Conservation (phyloP, 2,797 vertebrate species). For the Choloepus didactylus region DNA sequence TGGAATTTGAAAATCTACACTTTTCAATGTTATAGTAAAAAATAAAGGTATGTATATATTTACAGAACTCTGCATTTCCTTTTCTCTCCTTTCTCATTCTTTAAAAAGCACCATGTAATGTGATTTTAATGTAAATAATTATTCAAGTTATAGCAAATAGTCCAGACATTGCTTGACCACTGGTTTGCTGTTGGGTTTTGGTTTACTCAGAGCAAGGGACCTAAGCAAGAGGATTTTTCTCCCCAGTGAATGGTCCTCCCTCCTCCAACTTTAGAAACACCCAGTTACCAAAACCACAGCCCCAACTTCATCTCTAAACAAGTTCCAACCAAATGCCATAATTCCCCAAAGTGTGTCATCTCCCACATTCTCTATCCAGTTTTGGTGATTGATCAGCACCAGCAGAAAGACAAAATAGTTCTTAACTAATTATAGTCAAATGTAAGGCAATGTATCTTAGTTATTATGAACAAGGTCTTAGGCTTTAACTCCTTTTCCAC, state of each 20-base stretch:
- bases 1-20: conserved; percentile 55
- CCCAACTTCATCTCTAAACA: neutral
- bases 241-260: neutral
- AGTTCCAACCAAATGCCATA: neutral
- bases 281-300: neutral
- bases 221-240: neutral
- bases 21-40: conserved; percentile 7
- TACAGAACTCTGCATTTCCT: neutral
- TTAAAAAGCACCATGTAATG: neutral
- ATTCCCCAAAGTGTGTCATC: neutral
- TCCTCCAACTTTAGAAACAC: neutral
- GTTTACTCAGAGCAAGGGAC: neutral
- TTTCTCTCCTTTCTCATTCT: neutral
- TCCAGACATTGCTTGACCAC: neutral
- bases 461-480: neutral
- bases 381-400: neutral
- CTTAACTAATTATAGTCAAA: neutral
- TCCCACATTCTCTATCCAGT: neutral
- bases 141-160: neutral
- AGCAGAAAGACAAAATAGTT: neutral
- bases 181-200: neutral
- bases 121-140: conserved; percentile 16
- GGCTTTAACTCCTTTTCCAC: neutral
- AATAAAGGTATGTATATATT: neutral
- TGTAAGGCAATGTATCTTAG: neutral